These are phyloP conservation scores for Sorex maritimensis DNA, from an alignment of 2,797 vertebrate species.

Conservation along the genomic window DNA sequence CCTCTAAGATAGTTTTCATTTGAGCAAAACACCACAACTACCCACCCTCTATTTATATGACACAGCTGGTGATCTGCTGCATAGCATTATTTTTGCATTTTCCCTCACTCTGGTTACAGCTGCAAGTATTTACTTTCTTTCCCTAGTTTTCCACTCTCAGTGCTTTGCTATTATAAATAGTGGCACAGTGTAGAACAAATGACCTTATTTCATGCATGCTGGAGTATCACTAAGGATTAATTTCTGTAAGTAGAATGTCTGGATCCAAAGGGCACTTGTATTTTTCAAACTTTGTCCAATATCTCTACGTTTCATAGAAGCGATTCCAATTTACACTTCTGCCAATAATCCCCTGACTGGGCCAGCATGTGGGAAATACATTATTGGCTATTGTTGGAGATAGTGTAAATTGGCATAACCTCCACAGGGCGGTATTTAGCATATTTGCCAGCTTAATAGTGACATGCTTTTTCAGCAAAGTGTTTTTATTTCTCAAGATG, in stretches of 20 bases:
- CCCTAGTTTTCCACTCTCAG: no score
- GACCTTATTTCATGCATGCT: neutral
- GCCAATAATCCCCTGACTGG: neutral
- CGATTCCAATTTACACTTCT: neutral
- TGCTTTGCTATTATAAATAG: no score
- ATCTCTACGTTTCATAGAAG: neutral
- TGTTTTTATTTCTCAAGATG: neutral
- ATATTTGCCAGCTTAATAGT: neutral
- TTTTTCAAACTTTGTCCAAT: conserved; percentile 17
- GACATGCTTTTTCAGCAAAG: neutral
- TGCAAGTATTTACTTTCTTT: neutral
- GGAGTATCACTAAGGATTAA: neutral
- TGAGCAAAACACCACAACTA: neutral
- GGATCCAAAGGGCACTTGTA: neutral
- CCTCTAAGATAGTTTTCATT: neutral
- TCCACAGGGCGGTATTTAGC: neutral
- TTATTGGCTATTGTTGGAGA: neutral
- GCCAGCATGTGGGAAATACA: neutral
- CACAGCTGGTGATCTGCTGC: neutral
- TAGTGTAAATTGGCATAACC: neutral
- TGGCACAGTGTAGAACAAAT: neutral
- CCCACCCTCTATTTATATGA: neutral
- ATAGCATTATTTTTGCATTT: neutral
- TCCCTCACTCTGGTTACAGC: neutral
- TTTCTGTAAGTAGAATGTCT: conserved; percentile 36